Conservation (phyloP, 2,797 vertebrate species). For the Darevskia mixta region DNA sequence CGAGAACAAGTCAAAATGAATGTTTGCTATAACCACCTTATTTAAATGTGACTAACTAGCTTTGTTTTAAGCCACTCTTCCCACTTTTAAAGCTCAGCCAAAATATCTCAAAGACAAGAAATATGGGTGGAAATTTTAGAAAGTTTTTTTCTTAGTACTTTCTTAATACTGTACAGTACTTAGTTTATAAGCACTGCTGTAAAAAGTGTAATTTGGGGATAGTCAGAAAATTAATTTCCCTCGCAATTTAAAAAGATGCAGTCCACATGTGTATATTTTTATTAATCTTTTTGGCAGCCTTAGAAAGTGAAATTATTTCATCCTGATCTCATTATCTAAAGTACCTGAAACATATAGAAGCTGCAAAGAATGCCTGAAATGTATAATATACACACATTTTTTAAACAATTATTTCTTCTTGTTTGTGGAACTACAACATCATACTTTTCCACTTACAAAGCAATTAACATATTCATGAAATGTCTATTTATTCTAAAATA, state of each 20-base stretch:
- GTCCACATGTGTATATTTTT: background rate
- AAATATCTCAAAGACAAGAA: background rate
- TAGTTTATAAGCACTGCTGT: background rate
- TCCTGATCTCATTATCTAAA: conserved; percentile 19
- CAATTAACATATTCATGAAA: conserved; percentile 87
- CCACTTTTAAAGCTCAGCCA: background rate
- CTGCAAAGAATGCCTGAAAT: conserved; percentile 34
- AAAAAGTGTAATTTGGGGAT: background rate
- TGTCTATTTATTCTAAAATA: conserved; percentile 83
- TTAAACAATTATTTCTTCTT: conserved; percentile 54
- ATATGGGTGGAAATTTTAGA: background rate
- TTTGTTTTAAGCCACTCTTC: conserved; percentile 22
- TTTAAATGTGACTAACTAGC: conserved; percentile 42
- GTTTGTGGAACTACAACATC: conserved; percentile 59
- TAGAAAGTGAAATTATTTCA: conserved; percentile 41
- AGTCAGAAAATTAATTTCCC: background rate
- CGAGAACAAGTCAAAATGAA: conserved; percentile 41
- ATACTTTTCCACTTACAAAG: conserved; percentile 74
- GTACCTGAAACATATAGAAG: background rate
- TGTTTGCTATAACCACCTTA: conserved; percentile 13
- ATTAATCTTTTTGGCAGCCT: conserved; percentile 26
- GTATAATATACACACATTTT: conserved; percentile 52
- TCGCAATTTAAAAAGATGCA: conserved; percentile 4
- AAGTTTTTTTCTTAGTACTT: background rate
- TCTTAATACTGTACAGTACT: no score